phyloP scores from a whole-genome alignment of 92 coral and sea anemone genomes.

The Epizoanthus illoricatus region DNA sequence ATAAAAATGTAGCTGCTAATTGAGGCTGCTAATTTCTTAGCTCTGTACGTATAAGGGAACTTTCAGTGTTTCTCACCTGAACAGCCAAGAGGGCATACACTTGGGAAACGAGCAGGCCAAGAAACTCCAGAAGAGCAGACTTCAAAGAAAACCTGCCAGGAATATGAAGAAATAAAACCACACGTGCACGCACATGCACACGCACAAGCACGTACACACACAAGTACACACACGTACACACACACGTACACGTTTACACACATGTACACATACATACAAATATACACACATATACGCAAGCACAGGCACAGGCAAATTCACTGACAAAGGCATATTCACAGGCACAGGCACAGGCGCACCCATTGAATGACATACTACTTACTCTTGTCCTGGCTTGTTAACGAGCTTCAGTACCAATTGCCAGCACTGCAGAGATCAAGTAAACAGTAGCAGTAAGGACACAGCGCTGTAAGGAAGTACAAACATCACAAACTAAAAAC shows the following conservation, averaged over 20 bases:
- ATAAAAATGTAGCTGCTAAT: too few species aligned
- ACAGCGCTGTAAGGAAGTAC: background rate
- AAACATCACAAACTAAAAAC: background rate
- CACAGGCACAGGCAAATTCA: too few species aligned
- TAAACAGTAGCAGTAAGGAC: background rate
- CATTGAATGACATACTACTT: background rate
- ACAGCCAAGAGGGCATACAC: background rate
- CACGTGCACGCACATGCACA: too few species aligned
- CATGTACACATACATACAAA: too few species aligned
- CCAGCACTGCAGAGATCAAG: slow-evolving; percentile 11
- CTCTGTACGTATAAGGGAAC: background rate
- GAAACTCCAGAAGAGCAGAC: slow-evolving; percentile 9
- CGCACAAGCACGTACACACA: too few species aligned
- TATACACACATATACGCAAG: too few species aligned
- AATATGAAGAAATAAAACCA: too few species aligned
- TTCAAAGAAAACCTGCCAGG: background rate
- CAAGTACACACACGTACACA: too few species aligned
- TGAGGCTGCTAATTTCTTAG: too few species aligned
- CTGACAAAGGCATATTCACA: too few species aligned
- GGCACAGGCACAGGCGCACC: background rate
- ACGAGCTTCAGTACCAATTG: background rate
- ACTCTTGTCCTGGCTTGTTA: slow-evolving; percentile 31
- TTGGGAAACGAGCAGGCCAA: background rate
- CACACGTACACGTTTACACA: too few species aligned
- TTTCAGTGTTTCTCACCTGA: background rate